Conservation (phyloP, 1,140 invertebrate species). For the Agrypnia vestita region DNA sequence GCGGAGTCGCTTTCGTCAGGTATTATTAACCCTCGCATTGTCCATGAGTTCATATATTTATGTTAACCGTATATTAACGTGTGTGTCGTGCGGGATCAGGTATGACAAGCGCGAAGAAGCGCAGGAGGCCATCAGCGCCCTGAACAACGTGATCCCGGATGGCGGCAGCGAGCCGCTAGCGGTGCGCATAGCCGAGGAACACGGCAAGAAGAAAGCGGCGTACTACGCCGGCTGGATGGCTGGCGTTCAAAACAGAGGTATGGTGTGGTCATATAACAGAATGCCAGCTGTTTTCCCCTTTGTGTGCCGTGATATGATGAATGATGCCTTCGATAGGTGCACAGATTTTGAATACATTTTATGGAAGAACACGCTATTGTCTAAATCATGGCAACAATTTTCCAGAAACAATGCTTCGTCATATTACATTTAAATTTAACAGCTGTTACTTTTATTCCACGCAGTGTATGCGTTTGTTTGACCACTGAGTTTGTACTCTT, state of each 20-base stretch:
- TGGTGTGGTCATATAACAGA: neutral
- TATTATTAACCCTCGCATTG: slow-evolving; percentile 65
- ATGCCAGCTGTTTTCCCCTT: too few relatives aligned
- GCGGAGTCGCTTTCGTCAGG: slow-evolving; percentile 95
- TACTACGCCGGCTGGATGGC: slow-evolving; percentile 72
- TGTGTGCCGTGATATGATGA: too few relatives aligned
- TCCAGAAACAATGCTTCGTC: too few relatives aligned
- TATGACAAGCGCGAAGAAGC: slow-evolving; percentile 90
- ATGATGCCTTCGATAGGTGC: too few relatives aligned
- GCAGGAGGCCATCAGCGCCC: slow-evolving; percentile 86
- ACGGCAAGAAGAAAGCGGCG: slow-evolving; percentile 89
- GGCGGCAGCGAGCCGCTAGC: slow-evolving; percentile 87
- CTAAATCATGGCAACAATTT: too few relatives aligned
- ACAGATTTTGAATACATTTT: too few relatives aligned
- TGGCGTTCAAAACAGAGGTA: slow-evolving; percentile 66
- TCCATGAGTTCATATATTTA: too few relatives aligned
- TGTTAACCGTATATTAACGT: slow-evolving; percentile 6
- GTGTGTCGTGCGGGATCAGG: slow-evolving; percentile 8
- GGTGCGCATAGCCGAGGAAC: slow-evolving; percentile 94
- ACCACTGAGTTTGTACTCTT: too few relatives aligned
- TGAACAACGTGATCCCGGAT: slow-evolving; percentile 90
- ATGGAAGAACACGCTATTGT: too few relatives aligned
- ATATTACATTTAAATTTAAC: too few relatives aligned
- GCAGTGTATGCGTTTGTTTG: too few relatives aligned
- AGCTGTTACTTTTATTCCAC: too few relatives aligned